Conservation (phyloP, 2,888 invertebrate genomes). For the Apamea monoglypha region DNA sequence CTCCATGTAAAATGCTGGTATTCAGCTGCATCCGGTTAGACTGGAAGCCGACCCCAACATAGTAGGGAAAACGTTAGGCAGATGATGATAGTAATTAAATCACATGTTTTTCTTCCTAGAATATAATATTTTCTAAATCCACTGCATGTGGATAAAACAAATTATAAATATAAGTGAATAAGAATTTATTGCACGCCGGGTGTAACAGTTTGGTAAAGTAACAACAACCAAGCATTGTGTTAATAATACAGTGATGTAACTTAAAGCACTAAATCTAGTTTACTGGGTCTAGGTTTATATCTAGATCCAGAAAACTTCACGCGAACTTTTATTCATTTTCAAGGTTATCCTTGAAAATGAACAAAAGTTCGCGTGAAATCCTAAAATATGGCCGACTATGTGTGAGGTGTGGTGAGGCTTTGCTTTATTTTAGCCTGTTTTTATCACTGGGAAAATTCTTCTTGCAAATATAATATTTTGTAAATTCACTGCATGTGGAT, state of each 20-base stretch:
- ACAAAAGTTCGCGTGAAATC: not conserved
- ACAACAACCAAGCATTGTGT: not conserved
- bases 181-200: not conserved
- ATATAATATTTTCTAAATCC: not conserved
- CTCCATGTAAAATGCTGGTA: not conserved
- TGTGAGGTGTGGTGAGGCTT: too few relatives aligned
- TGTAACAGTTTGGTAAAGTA: not conserved
- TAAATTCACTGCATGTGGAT: not conserved
- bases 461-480: not conserved
- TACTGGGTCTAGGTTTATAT: not conserved
- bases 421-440: too few relatives aligned
- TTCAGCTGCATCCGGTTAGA: not conserved
- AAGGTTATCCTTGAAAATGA: constrained; percentile 20
- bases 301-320: too few relatives aligned
- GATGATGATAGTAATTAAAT: not conserved
- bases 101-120: not conserved
- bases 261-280: constrained; percentile 25
- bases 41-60: not conserved
- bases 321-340: too few relatives aligned
- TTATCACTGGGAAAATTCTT: not conserved
- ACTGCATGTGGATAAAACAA: constrained; percentile 1
- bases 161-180: not conserved
- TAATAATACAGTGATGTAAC: constrained; percentile 15
- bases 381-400: too few relatives aligned
- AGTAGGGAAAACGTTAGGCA: not conserved